Conservation (phyloP, 1,140 invertebrate species). For the Heterodera carotae region DNA sequence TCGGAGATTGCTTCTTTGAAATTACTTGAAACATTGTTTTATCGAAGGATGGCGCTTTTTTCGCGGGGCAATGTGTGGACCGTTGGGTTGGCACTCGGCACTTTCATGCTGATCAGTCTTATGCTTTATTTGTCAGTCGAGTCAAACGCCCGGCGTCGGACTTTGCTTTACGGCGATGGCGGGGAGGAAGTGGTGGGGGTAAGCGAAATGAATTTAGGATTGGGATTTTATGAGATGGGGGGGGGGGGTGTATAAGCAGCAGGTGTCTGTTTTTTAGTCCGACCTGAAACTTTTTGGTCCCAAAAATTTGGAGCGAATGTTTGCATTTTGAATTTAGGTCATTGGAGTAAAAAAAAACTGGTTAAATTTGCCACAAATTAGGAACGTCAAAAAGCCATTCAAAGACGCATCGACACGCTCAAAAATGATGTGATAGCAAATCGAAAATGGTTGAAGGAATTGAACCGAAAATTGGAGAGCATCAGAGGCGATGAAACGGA, state of each 20-base stretch:
- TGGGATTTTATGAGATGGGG: too few relatives aligned
- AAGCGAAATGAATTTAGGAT: too few relatives aligned
- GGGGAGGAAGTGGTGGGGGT: background rate
- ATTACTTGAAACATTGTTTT: background rate
- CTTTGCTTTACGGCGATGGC: slow-evolving; percentile 2
- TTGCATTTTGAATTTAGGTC: too few relatives aligned
- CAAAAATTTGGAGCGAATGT: background rate
- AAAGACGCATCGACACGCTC: slow-evolving; percentile 18
- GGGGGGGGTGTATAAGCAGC: too few relatives aligned
- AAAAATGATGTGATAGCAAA: slow-evolving; percentile 15
- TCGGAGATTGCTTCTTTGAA: background rate
- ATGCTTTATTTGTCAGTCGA: slow-evolving; percentile 40
- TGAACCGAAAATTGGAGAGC: slow-evolving; percentile 14
- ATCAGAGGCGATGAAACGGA: background rate
- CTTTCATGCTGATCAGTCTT: slow-evolving; percentile 42
- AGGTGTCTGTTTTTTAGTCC: too few relatives aligned
- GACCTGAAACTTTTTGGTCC: too few relatives aligned
- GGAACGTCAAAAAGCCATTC: slow-evolving; percentile 9
- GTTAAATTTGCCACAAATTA: background rate
- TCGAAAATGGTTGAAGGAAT: slow-evolving; percentile 4
- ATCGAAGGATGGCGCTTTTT: background rate
- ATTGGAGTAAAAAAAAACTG: background rate
- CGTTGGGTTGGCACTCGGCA: slow-evolving; percentile 30
- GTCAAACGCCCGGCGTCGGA: slow-evolving; percentile 29
- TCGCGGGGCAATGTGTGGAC: background rate